phyloP scores from a whole-genome alignment of 2,797 vertebrate genomes.

The Allenopithecus nigroviridis region DNA sequence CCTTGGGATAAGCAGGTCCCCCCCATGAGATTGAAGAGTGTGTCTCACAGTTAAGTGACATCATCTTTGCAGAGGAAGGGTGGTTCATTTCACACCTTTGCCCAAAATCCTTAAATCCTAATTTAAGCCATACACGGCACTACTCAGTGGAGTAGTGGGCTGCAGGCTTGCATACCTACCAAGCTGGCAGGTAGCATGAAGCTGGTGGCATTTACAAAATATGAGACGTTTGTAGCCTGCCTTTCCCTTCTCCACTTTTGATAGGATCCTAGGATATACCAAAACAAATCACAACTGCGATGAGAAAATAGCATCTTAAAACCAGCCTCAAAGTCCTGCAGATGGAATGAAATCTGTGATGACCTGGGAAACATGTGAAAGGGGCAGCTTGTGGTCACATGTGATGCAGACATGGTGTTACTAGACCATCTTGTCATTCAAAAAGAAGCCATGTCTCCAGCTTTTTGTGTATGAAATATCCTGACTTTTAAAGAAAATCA shows the following conservation, averaged over 20 bases:
- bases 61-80: not conserved
- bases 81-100: not conserved
- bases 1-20: not conserved
- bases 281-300: not conserved
- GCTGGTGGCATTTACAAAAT: too few relatives aligned
- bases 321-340: not conserved
- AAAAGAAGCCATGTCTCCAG: not conserved
- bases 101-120: not conserved
- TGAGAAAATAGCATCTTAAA: not conserved
- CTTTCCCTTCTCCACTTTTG: not conserved
- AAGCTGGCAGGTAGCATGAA: not conserved
- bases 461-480: not conserved
- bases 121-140: accelerated
- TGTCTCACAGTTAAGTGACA: not conserved
- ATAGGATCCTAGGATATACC: not conserved
- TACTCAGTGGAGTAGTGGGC: not conserved
- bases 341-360: not conserved
- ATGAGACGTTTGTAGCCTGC: not conserved
- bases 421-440: not conserved
- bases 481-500: not conserved
- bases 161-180: not conserved
- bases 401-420: too few relatives aligned
- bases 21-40: not conserved
- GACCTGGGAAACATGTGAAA: not conserved
- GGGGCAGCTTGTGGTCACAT: not conserved